These are phyloP conservation scores for Platycheirus rosarum DNA, from an alignment of 2,888 invertebrate species.

Conservation along the genomic window DNA sequence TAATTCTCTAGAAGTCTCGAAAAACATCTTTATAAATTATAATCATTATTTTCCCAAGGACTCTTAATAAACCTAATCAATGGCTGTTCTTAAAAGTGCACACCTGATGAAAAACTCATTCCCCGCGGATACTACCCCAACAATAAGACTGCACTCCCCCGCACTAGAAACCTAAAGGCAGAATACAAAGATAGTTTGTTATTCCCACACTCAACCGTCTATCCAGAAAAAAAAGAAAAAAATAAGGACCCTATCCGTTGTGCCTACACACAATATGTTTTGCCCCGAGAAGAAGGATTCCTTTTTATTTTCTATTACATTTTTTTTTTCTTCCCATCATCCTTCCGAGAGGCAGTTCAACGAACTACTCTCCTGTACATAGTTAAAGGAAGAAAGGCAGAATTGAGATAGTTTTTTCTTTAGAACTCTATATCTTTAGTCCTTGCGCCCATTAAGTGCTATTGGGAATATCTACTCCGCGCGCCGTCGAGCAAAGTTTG, in stretches of 20 bases:
- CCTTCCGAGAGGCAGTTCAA: conserved; percentile 54
- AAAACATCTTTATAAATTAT: too few relatives aligned
- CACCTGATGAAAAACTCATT: conserved; percentile 11
- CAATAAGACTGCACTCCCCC: not conserved
- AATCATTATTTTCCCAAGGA: not conserved
- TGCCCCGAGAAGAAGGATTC: conserved; percentile 70
- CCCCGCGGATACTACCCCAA: not conserved
- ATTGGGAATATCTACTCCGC: conserved; percentile 64
- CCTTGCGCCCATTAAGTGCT: conserved; percentile 62
- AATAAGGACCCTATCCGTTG: conserved; percentile 60
- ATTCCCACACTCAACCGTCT: conserved; percentile 49
- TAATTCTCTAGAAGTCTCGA: too few relatives aligned
- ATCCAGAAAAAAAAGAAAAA: conserved; percentile 16
- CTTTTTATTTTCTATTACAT: conserved; percentile 23
- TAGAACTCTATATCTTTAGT: conserved; percentile 45
- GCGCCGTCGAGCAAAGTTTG: conserved; percentile 45
- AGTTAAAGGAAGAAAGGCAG: conserved; percentile 43
- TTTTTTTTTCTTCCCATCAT: conserved; percentile 21
- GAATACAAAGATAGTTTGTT: conserved; percentile 35
- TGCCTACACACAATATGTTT: conserved; percentile 63
- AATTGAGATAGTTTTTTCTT: conserved; percentile 69
- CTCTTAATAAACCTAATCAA: conserved; percentile 16
- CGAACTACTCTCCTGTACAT: conserved; percentile 47
- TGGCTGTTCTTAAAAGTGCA: conserved; percentile 1
- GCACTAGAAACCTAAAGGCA: conserved; percentile 22